Conservation (phyloP, 2,113 vertebrate species). For the Halcyon senegalensis region DNA sequence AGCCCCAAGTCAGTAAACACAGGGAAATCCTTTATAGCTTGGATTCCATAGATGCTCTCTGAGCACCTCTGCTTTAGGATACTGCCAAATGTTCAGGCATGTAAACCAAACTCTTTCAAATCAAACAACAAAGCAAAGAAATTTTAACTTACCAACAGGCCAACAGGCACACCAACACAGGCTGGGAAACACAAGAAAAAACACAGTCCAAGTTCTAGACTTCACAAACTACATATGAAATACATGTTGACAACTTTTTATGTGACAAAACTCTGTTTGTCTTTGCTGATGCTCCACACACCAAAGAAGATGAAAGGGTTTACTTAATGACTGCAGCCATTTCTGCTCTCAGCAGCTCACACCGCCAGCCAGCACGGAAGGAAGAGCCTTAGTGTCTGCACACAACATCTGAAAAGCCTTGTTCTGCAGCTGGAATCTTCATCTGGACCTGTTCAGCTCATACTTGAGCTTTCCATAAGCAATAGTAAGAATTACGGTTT, state of each 20-base stretch:
- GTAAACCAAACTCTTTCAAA: not conserved
- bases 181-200: not conserved
- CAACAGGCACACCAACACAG: not conserved
- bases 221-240: not conserved
- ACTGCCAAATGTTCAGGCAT: not conserved
- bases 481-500: not conserved
- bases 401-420: accelerated
- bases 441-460: not conserved
- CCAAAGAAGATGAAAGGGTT: not conserved
- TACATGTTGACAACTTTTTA: accelerated
- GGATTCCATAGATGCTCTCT: not conserved
- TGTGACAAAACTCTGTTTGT: not conserved
- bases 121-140: not conserved
- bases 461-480: not conserved
- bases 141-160: too few species aligned
- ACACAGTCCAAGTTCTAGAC: too few species aligned
- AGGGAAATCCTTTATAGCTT: not conserved
- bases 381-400: not conserved
- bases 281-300: not conserved
- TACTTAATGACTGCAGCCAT: not conserved
- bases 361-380: not conserved
- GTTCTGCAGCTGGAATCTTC: not conserved
- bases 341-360: not conserved
- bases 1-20: not conserved
- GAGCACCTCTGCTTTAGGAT: not conserved